These are phyloP conservation scores for Phengaris alcon DNA, from an alignment of 2,888 invertebrate species.

Conservation along the genomic window DNA sequence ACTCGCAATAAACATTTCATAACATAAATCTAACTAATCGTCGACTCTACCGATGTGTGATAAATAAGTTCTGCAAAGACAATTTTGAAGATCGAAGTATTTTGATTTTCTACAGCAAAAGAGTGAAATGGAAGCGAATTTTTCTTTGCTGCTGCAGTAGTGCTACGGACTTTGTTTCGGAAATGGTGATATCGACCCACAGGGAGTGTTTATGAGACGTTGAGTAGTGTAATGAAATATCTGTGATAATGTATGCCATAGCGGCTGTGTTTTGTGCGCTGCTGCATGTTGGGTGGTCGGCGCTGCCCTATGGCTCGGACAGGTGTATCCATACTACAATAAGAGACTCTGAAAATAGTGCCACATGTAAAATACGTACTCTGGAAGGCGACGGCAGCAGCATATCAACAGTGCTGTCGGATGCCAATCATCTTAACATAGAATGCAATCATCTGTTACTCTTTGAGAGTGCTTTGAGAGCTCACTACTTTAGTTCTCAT, in stretches of 20 bases:
- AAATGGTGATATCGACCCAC: slow-evolving; percentile 79
- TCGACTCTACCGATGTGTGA: slow-evolving; percentile 55
- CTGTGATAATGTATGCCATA: slow-evolving; percentile 75
- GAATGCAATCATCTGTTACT: slow-evolving; percentile 88
- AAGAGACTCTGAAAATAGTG: slow-evolving; percentile 72
- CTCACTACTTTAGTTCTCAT: slow-evolving; percentile 85
- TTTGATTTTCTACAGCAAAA: slow-evolving; percentile 39
- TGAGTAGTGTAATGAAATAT: slow-evolving; percentile 75
- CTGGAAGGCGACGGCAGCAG: slow-evolving; percentile 85
- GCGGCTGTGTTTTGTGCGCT: slow-evolving; percentile 73
- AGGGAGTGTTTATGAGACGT: slow-evolving; percentile 78
- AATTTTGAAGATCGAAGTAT: slow-evolving; percentile 53
- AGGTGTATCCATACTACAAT: slow-evolving; percentile 69
- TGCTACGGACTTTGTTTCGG: slow-evolving; percentile 76
- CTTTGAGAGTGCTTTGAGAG: slow-evolving; percentile 87
- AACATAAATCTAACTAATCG: slow-evolving; percentile 60
- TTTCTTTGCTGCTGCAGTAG: slow-evolving; percentile 62
- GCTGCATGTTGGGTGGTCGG: slow-evolving; percentile 77
- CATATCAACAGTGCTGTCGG: slow-evolving; percentile 80
- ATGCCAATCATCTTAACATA: slow-evolving; percentile 85
- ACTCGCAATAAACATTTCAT: slow-evolving; percentile 73
- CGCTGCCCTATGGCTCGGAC: slow-evolving; percentile 75
- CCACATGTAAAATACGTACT: slow-evolving; percentile 84
- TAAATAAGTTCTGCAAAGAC: slow-evolving; percentile 44
- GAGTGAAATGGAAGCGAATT: slow-evolving; percentile 74